A percentile compares a stretch with the other conserved stretches of the same genome.
Conservation (phyloP, 2,797 vertebrate genomes). For the Anguilla marmorata region DNA sequence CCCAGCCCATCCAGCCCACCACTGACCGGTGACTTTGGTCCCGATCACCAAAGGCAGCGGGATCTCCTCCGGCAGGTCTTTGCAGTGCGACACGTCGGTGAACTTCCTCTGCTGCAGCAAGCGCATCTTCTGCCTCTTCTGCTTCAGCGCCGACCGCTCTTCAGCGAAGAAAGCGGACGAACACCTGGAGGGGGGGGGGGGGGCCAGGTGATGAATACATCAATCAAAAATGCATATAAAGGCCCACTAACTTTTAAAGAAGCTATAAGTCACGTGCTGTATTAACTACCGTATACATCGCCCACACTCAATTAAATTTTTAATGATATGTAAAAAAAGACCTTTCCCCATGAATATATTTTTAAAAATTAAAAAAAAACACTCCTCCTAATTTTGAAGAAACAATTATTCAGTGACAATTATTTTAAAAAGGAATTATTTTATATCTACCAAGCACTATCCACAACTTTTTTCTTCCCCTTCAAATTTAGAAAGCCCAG, state of each 20-base stretch:
- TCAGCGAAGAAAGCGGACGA: constrained; percentile 98
- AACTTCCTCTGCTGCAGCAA: constrained; percentile 94
- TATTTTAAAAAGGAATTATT: background rate
- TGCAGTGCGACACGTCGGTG: constrained; percentile 91
- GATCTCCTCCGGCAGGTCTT: constrained; percentile 98
- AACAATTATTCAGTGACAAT: background rate
- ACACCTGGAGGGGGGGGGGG: constrained; percentile 73
- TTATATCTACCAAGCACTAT: background rate
- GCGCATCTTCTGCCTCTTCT: constrained; percentile 96
- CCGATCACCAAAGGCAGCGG: constrained; percentile 95
- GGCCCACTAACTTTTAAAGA: background rate
- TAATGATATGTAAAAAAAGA: no score
- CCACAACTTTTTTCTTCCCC: background rate
- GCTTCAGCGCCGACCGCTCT: constrained; percentile 89
- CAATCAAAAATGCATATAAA: background rate
- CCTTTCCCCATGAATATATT: no score
- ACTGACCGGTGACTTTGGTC: constrained; percentile 93
- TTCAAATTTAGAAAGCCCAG: no score
- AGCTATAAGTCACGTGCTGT: background rate
- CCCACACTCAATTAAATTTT: no score
- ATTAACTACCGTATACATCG: background rate
- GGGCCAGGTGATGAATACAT: background rate
- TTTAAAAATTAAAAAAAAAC: no score
- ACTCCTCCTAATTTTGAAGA: background rate
- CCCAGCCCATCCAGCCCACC: background rate